phyloP scores from a whole-genome alignment of 2,888 invertebrate genomes.

The Drosophila crucigera region DNA sequence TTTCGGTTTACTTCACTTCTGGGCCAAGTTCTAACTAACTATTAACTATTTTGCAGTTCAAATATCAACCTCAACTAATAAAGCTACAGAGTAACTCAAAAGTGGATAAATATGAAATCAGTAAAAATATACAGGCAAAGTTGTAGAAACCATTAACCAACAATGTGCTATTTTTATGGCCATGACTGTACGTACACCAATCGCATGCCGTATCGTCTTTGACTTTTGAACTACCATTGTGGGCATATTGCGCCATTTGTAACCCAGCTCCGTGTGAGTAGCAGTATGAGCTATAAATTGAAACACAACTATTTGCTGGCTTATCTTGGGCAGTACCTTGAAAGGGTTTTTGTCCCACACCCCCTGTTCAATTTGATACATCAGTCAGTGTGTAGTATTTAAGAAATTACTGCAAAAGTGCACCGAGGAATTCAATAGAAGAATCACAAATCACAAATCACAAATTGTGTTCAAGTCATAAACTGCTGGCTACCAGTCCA shows the following conservation, averaged over 20 bases:
- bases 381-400: conserved; percentile 8
- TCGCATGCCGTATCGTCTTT: conserved; percentile 55
- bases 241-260: conserved; percentile 4
- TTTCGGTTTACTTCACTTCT: not conserved
- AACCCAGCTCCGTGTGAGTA: too few relatives aligned
- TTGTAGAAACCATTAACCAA: not conserved
- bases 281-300: conserved; percentile 24
- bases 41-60: not conserved
- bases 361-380: not conserved
- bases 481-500: conserved; percentile 28
- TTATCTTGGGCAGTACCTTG: conserved; percentile 1
- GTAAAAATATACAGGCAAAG: not conserved
- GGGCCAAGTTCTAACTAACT: not conserved
- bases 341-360: not conserved
- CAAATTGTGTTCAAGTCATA: conserved; percentile 51
- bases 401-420: conserved; percentile 30
- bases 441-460: conserved; percentile 48
- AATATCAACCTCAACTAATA: not conserved
- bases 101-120: not conserved
- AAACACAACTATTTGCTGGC: conserved; percentile 24
- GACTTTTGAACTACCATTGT: conserved; percentile 36
- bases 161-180: not conserved
- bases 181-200: conserved; percentile 13
- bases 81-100: not conserved
- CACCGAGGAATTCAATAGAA: conserved; percentile 43